Evolutionary conservation across 2,888 invertebrate species (phyloP).

Genomic region (Stegana nigrithorax): DNA sequence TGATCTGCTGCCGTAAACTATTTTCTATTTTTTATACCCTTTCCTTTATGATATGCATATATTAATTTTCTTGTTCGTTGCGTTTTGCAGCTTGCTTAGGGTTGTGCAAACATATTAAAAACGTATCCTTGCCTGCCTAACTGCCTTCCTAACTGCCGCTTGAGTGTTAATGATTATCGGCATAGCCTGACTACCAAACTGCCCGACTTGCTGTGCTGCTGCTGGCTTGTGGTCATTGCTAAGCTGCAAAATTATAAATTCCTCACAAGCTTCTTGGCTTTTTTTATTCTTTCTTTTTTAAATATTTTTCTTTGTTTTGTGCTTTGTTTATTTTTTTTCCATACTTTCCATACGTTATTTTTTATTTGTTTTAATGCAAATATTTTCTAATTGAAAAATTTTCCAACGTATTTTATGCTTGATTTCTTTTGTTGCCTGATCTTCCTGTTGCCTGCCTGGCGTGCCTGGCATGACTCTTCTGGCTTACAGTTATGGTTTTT

Average conservation of each 20-base stretch:
- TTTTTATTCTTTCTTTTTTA: not conserved
- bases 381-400: conserved; percentile 7
- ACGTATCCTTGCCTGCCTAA: not conserved
- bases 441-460: not conserved
- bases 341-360: too few relatives aligned
- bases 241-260: conserved; percentile 10
- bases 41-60: conserved; percentile 42
- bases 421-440: not conserved
- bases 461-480: not conserved
- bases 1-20: too few relatives aligned
- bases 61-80: conserved; percentile 59
- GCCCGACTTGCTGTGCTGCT: not conserved
- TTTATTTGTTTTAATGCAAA: not conserved
- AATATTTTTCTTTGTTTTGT: not conserved
- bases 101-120: conserved; percentile 5
- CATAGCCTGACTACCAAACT: too few relatives aligned
- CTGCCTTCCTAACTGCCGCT: conserved; percentile 15
- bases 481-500: too few relatives aligned
- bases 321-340: not conserved
- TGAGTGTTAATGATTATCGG: conserved; percentile 32
- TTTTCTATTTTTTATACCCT: conserved; percentile 23
- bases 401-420: conserved; percentile 1
- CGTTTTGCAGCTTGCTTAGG: conserved; percentile 30
- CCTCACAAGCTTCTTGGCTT: not conserved
- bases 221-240: conserved; percentile 3